Percentiles rank a stretch among this genome's conserved stretches.
These are phyloP conservation scores for Pipistrellus pygmaeus DNA, from an alignment of 2,797 vertebrate genomes.

Conservation along the genomic window DNA sequence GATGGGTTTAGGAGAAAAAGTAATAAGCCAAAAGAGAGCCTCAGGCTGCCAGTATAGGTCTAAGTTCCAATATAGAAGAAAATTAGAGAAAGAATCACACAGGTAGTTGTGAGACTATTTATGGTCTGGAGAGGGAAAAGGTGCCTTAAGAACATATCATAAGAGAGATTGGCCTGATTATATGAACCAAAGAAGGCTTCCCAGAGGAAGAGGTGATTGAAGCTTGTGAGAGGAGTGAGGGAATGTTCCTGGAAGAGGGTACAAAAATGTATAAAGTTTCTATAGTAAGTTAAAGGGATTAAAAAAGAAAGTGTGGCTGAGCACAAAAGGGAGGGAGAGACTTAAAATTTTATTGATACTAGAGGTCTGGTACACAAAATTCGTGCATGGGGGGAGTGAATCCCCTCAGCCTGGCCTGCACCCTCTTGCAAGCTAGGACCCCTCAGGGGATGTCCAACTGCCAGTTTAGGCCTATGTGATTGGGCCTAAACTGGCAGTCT, in stretches of 20 bases:
- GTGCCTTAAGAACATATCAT: neutral
- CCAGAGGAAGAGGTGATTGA: neutral
- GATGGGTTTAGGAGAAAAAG: neutral
- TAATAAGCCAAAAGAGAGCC: neutral
- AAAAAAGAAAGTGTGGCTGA: neutral
- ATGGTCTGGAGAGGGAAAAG: neutral
- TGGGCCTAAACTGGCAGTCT: no score
- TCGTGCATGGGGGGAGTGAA: no score
- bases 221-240: neutral
- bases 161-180: neutral
- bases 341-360: neutral
- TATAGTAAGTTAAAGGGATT: neutral
- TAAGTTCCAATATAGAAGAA: neutral
- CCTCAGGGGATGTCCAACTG: no score
- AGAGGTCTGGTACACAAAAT: no score
- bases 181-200: neutral
- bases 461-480: no score
- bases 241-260: neutral
- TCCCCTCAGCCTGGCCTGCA: no score
- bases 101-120: neutral
- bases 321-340: neutral
- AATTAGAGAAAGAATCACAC: conserved; percentile 7
- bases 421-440: no score
- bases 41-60: neutral
- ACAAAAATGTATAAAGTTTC: neutral